phyloP scores from a whole-genome alignment of 2,113 vertebrate genomes.

The Eurypyga helias region DNA sequence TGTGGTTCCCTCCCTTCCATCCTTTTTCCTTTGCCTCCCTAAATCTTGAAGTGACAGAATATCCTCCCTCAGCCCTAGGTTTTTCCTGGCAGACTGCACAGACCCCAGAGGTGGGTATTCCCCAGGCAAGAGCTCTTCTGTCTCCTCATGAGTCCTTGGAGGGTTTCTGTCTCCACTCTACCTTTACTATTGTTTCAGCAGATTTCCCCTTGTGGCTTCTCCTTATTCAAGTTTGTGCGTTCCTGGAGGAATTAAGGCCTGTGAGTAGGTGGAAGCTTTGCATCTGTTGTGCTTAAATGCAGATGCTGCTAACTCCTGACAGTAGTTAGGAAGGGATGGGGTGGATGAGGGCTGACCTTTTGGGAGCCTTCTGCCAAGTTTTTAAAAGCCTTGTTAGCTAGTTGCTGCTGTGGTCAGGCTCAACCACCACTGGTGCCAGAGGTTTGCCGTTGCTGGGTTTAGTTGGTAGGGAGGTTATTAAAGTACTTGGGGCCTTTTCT shows the following conservation, averaged over 20 bases:
- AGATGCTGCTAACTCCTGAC: background rate
- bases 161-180: background rate
- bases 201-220: background rate
- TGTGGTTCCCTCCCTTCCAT: background rate
- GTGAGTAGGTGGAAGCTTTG: background rate
- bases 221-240: background rate
- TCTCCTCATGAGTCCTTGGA: background rate
- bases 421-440: background rate
- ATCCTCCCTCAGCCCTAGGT: background rate
- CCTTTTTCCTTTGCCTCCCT: background rate
- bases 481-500: background rate
- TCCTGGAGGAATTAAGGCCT: background rate
- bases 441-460: background rate
- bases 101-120: background rate
- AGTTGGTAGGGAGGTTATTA: background rate
- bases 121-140: background rate
- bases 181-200: background rate
- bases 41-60: background rate
- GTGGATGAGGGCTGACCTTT: background rate
- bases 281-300: background rate
- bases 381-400: background rate
- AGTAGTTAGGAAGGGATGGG: background rate
- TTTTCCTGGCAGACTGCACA: constrained; percentile 6
- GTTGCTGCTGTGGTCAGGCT: background rate
- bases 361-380: background rate